Evolutionary conservation across 2,797 vertebrate genomes (phyloP), one percentile per base, ranked within the genome.

Genomic region (Malacoctenus gilli): DNA sequence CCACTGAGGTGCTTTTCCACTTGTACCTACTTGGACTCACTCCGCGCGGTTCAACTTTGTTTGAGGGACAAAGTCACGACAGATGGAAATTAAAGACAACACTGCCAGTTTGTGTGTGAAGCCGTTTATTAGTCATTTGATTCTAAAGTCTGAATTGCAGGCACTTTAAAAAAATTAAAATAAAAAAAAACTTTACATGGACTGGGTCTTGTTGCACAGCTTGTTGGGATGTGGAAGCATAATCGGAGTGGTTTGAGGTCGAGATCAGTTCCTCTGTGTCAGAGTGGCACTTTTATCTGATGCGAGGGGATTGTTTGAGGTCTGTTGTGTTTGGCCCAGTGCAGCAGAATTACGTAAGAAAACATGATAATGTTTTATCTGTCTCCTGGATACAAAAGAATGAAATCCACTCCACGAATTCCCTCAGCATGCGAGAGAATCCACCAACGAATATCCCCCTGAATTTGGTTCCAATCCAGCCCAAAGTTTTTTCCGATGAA

Each of bases 241-340:
- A 65, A 61, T 35, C 11, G 20, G 44, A 55, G 22, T 32, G 40
- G 0, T 25, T 21, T 25, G 44, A n/a, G 43, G 34, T 32, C 53
- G 19, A 40, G 8, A 55, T 49, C n/a, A 47, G 37, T 20, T 67
- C 36, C 49, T 53, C 34, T 53, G 41, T 56, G 51, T 71, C 19
- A 75, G 80, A 74, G n/a, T n/a, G n/a, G n/a, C n/a, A n/a, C n/a
- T n/a, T n/a, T n/a, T 70, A 77, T 85, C 68, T 69, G 75, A 81
- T 83, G 32, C 58, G 31, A 73, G 25, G 9, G 59, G 58, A 75
- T 80, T 83, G 74, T 77, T 75, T 66, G 37, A 20, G 21, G 47
- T 42, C 25, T 67, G 62, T 79, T 82, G 9, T 77, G 19, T 37
- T 80, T 80, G 75, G 77, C 72, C 6, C 4, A 4, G 16, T 37